Evolutionary conservation across 2,797 vertebrate genomes (phyloP), one percentile per base, ranked within the genome.

Genomic region (Esox lucius): DNA sequence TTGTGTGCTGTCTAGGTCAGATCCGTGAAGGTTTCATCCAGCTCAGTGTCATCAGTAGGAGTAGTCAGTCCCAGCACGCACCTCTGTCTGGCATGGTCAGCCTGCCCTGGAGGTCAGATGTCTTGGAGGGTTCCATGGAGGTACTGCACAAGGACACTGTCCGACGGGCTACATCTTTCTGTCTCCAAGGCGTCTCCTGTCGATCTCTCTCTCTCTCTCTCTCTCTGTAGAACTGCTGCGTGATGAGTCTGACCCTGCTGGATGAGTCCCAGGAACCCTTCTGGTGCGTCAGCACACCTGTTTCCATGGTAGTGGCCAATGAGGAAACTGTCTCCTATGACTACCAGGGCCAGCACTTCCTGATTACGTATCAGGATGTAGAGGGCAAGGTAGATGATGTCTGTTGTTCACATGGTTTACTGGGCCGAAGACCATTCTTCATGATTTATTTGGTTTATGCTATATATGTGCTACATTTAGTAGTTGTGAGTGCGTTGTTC

Each of bases 221-320:
- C 83, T 1, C 80, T 78, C 83, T 61, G 16, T 82, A 98, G 97
- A 92, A 92, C 53, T 96, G 95, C 85, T 97, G 90, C 15, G n/a
- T 97, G 67, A 89, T 98, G 94, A 95, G 90, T 76, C 59, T 96
- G 56, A 97, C 96, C 5, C 83, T 99, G 19, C 83, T 96, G 87
- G 95, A 97, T 61, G 95, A 95, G 82, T 88, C 83, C 53, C 87
- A 83, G 84, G 92, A 90, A 5, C 95, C 95, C 9, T 95, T 96
- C 80, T 97, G 95, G 96, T 97, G 95, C 75, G 85, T 96, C 74
- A 93, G 93, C 87, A 91, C 93, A 22, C 93, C 95, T 0, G 91
- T 97, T 17, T 79, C 72, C 75, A 65, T 95, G 85, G 65, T 73
- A 53, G 67, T 80, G 22, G 84, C 33, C 22, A 69, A 86, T 2